phyloP scores from a whole-genome alignment of 2,797 vertebrate genomes.

The Sternotherus odoratus region DNA sequence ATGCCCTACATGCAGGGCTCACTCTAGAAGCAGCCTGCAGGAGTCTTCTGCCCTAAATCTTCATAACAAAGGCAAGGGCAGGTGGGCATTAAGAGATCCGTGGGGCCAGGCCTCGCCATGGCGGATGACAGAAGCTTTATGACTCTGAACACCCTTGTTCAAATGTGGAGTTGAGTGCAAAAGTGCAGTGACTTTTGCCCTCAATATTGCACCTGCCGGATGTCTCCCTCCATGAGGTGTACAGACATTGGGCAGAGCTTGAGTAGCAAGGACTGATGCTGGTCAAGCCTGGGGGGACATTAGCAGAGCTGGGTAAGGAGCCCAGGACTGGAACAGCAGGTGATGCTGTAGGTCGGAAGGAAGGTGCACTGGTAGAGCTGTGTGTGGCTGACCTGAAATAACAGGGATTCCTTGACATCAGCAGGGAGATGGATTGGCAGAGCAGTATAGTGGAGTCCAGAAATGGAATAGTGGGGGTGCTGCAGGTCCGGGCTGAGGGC shows the following conservation, averaged over 20 bases:
- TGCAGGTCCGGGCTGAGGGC: background rate
- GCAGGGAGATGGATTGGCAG: background rate
- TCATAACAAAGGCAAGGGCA: fast-evolving
- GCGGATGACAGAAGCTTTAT: background rate
- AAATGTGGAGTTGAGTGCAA: background rate
- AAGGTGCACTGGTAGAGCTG: background rate
- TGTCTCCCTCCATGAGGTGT: background rate
- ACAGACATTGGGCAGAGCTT: fast-evolving
- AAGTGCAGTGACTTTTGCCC: fast-evolving
- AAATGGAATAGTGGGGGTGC: background rate
- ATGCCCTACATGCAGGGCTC: background rate
- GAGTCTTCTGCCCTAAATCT: background rate
- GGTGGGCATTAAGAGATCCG: background rate
- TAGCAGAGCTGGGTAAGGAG: no score
- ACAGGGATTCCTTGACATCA: background rate
- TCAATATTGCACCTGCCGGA: background rate
- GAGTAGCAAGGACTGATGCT: background rate
- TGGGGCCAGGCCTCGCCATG: background rate
- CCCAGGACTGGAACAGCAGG: background rate
- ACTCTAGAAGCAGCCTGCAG: background rate
- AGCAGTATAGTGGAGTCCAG: background rate
- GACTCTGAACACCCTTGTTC: background rate
- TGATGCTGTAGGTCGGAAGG: fast-evolving
- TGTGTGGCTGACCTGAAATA: background rate
- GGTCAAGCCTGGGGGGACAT: background rate